Conservation (phyloP, 1,140 invertebrate species). For the Calliphora vicina region DNA sequence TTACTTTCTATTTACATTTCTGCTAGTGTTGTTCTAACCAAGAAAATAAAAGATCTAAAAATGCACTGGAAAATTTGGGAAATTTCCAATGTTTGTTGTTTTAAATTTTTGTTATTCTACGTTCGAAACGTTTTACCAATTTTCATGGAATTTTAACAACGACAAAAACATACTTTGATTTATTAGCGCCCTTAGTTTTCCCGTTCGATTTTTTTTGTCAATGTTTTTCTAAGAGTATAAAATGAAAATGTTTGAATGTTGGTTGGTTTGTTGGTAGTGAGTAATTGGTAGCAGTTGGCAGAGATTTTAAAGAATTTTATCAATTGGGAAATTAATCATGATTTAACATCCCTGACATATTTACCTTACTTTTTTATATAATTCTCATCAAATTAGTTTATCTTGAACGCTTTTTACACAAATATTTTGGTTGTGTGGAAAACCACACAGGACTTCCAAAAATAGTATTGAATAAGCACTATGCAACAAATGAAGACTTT, state of each 20-base stretch:
- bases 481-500: too few species aligned
- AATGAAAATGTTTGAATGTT: background rate
- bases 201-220: background rate
- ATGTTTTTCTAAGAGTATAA: background rate
- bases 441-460: too few species aligned
- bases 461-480: too few species aligned
- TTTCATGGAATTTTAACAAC: background rate
- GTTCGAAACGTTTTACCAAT: background rate
- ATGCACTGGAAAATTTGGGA: background rate
- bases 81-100: background rate
- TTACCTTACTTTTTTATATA: too few species aligned
- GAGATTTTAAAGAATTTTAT: background rate
- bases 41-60: background rate
- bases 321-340: background rate
- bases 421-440: too few species aligned
- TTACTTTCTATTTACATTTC: background rate
- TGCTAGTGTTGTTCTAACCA: background rate
- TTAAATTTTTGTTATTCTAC: background rate
- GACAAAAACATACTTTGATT: background rate
- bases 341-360: too few species aligned
- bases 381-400: too few species aligned
- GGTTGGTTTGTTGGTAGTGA: background rate
- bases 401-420: too few species aligned
- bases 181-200: background rate
- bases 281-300: too few species aligned